These are phyloP conservation scores for Hestina assimilis DNA, from an alignment of 1,140 invertebrate species.

Conservation along the genomic window DNA sequence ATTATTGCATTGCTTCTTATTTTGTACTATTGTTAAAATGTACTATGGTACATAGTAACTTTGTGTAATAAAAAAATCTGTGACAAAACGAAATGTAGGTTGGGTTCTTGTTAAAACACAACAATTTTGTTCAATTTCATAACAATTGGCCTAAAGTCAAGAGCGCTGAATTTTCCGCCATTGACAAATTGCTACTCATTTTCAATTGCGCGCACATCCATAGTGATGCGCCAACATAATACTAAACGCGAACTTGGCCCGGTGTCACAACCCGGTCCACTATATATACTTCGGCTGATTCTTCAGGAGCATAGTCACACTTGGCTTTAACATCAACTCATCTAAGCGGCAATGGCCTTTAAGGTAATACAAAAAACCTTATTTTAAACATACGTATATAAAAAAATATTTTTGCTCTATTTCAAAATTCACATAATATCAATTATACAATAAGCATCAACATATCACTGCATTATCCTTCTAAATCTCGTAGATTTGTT, in stretches of 20 bases:
- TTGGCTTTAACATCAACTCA: slow-evolving; percentile 50
- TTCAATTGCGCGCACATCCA: slow-evolving; percentile 67
- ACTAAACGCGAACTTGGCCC: slow-evolving; percentile 62
- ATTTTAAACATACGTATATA: not conserved
- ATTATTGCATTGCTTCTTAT: no score
- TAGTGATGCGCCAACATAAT: slow-evolving; percentile 62
- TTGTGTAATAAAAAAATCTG: not conserved
- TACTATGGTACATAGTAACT: not conserved
- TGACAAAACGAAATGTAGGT: not conserved
- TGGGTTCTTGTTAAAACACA: not conserved
- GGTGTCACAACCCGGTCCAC: slow-evolving; percentile 55
- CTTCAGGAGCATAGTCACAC: slow-evolving; percentile 57
- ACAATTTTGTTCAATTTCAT: slow-evolving; percentile 39
- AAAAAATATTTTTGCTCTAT: no score
- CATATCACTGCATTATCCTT: no score
- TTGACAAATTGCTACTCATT: slow-evolving; percentile 72
- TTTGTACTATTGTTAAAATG: no score
- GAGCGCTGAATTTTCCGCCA: slow-evolving; percentile 64
- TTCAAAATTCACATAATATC: no score
- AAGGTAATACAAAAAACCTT: slow-evolving; percentile 49
- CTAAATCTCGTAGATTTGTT: no score
- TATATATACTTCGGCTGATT: slow-evolving; percentile 62
- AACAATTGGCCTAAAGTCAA: slow-evolving; percentile 69
- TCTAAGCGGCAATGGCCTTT: slow-evolving; percentile 62
- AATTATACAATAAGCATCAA: no score